Conservation (phyloP, 2,113 vertebrate species). For the Osmerus eperlanus region DNA sequence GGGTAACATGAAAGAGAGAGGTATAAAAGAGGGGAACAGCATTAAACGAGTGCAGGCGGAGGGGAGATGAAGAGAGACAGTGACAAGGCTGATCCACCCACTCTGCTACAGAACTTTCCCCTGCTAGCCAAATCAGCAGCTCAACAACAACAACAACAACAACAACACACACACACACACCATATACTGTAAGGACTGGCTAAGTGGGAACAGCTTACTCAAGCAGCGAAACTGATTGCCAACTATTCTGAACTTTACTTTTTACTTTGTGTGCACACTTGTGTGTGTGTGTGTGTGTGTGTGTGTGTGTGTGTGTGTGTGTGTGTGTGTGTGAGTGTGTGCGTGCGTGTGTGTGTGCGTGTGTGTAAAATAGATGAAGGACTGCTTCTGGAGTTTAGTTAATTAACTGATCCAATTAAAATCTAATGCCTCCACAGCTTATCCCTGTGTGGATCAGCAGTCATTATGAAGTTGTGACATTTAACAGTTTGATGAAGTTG, state of each 20-base stretch:
- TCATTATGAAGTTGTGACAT: no score
- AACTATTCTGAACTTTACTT: no score
- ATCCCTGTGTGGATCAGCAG: no score
- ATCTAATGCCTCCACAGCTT: no score
- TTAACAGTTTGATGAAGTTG: no score
- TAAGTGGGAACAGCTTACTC: background rate
- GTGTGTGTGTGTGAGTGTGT: background rate
- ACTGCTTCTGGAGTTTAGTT: background rate
- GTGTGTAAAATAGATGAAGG: background rate
- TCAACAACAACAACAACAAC: no score
- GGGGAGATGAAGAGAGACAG: conserved; percentile 1
- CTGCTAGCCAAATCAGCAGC: no score
- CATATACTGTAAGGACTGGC: no score
- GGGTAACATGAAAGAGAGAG: no score
- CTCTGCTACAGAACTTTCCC: no score
- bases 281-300: background rate
- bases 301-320: background rate
- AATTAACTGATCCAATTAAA: no score
- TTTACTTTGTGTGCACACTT: background rate
- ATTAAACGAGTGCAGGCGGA: background rate
- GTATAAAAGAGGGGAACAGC: background rate
- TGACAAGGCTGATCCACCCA: background rate
- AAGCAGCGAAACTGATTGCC: background rate
- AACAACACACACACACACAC: no score
- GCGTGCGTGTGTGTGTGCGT: background rate